phyloP scores from a whole-genome alignment of 2,113 vertebrate genomes.

The Odontesthes bonariensis region DNA sequence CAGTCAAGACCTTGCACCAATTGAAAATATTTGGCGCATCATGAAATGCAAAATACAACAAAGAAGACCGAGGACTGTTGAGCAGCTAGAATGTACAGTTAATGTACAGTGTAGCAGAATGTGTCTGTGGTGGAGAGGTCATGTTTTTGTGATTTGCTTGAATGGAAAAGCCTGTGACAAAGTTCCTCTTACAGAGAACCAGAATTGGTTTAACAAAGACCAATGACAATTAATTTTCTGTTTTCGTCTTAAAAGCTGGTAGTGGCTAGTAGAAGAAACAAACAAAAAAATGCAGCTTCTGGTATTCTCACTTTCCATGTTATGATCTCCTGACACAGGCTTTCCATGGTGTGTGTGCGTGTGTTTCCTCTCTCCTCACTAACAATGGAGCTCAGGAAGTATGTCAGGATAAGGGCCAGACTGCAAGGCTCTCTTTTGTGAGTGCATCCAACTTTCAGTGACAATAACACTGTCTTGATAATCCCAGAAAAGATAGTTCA shows the following conservation, averaged over 20 bases:
- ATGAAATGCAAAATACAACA: no score
- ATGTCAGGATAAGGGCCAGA: constrained; percentile 77
- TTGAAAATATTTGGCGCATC: no score
- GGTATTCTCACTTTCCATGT: constrained; percentile 69
- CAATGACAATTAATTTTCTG: background rate
- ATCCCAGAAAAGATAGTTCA: constrained; percentile 43
- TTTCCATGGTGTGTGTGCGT: constrained; percentile 55
- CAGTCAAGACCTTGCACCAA: no score
- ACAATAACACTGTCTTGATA: constrained; percentile 37
- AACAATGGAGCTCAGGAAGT: constrained; percentile 80
- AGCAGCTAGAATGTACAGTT: no score
- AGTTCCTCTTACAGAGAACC: constrained; percentile 7
- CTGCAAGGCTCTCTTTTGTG: constrained; percentile 56
- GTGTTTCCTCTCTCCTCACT: constrained; percentile 68
- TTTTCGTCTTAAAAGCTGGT: constrained; percentile 30
- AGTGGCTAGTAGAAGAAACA: constrained; percentile 7
- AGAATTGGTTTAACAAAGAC: constrained; percentile 5
- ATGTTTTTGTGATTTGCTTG: background rate
- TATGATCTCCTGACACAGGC: constrained; percentile 61
- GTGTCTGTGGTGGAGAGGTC: no score
- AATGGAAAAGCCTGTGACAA: constrained; percentile 6
- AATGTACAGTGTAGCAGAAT: no score
- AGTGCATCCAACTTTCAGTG: constrained; percentile 48
- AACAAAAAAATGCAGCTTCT: constrained; percentile 13
- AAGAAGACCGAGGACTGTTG: no score